These are phyloP conservation scores for Abramis brama DNA, from an alignment of 2,113 vertebrate genomes.

Conservation along the genomic window DNA sequence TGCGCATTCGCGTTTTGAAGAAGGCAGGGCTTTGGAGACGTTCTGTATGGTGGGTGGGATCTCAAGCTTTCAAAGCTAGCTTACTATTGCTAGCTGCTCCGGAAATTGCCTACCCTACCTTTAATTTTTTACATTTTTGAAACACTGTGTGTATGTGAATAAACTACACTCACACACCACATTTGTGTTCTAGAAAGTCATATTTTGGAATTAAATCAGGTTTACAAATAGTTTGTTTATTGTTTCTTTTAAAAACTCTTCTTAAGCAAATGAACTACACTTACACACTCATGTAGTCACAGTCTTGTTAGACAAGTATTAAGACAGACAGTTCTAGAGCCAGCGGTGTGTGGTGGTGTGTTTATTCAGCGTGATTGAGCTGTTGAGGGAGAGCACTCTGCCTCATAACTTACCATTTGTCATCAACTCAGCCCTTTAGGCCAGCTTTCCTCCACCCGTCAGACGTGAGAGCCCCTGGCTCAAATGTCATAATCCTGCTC, in stretches of 20 bases:
- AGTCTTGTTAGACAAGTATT: constrained; percentile 15
- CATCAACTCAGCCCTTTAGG: constrained; percentile 68
- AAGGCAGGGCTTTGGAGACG: too few species aligned
- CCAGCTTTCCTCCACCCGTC: constrained; percentile 59
- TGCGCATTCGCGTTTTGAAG: too few species aligned
- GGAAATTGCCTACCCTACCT: too few species aligned
- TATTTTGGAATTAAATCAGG: too few species aligned
- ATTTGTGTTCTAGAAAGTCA: too few species aligned
- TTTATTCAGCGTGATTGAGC: constrained; percentile 74
- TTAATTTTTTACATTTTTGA: too few species aligned
- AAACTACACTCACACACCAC: too few species aligned
- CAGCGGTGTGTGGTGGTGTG: constrained; percentile 55
- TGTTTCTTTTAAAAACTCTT: background rate
- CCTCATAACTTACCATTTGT: constrained; percentile 70
- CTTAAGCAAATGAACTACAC: background rate
- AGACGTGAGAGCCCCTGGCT: constrained; percentile 71
- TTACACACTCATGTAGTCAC: background rate
- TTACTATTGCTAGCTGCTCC: too few species aligned
- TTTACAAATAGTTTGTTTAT: too few species aligned
- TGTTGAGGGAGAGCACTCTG: constrained; percentile 64
- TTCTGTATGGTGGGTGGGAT: too few species aligned
- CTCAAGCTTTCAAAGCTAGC: too few species aligned
- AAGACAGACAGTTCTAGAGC: background rate
- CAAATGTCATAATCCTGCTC: constrained; percentile 77
- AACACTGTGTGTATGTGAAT: too few species aligned